Percentiles rank a stretch among this genome's conserved stretches.
Evolutionary conservation across 2,888 invertebrate species (phyloP).

Genomic region (Malacosoma neustria): DNA sequence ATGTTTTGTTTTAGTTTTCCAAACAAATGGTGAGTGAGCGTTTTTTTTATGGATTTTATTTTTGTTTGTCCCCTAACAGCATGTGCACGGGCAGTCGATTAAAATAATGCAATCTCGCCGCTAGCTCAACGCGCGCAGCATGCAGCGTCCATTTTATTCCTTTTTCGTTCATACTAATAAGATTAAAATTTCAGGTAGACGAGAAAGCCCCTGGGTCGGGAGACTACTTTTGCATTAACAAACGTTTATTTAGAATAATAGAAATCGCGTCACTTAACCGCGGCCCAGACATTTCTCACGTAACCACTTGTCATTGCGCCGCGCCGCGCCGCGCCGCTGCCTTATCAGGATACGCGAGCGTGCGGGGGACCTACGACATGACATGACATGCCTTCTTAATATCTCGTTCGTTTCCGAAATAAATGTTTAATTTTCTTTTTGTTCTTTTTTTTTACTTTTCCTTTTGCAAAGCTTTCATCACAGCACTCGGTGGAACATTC

Average conservation of each 20-base stretch:
- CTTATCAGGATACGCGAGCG: background rate
- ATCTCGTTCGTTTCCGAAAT: conserved; percentile 27
- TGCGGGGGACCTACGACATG: conserved; percentile 1
- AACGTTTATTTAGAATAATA: conserved; percentile 34
- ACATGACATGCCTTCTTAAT: conserved; percentile 12
- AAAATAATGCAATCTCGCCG: conserved; percentile 24
- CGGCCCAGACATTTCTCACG: conserved; percentile 33
- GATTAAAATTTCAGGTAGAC: conserved; percentile 73
- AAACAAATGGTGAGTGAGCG: conserved; percentile 36
- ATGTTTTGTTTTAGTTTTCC: conserved; percentile 17
- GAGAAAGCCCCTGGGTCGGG: conserved; percentile 70
- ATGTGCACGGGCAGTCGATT: conserved; percentile 44
- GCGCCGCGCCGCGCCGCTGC: conserved; percentile 3
- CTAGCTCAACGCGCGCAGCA: conserved; percentile 44
- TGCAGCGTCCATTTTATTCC: conserved; percentile 40
- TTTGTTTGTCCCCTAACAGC: conserved; percentile 27
- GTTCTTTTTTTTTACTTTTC: conserved; percentile 60
- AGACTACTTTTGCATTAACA: conserved; percentile 63
- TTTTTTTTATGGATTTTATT: conserved; percentile 1
- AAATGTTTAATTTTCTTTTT: conserved; percentile 58
- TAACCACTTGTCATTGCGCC: conserved; percentile 21
- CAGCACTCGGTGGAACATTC: conserved; percentile 70
- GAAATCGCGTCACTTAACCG: conserved; percentile 49
- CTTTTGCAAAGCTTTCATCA: conserved; percentile 68
- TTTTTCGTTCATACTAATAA: conserved; percentile 70